Evolutionary conservation across 2,797 vertebrate genomes (phyloP).

Genomic region (Lepus oiostolus): DNA sequence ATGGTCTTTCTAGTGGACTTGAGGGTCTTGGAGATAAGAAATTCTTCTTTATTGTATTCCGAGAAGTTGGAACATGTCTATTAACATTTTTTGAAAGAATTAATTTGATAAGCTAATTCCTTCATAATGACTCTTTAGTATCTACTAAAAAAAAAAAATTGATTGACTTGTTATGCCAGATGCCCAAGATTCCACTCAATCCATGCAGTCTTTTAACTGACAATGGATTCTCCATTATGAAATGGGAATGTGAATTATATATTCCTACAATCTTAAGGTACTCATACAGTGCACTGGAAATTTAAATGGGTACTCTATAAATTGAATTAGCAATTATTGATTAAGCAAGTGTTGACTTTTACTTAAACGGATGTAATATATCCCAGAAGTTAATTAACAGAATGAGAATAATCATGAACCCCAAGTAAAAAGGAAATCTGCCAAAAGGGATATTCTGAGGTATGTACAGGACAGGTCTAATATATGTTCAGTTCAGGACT

Average conservation of each 20-base stretch:
- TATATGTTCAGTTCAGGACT: background rate
- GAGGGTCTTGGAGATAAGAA: background rate
- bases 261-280: constrained; percentile 30
- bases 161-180: constrained; percentile 26
- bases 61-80: constrained; percentile 4
- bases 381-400: constrained; percentile 65
- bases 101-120: constrained; percentile 52
- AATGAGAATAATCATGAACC: constrained; percentile 31
- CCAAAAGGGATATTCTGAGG: background rate
- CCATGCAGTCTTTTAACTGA: constrained; percentile 44
- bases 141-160: background rate
- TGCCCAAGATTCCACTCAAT: constrained; percentile 4
- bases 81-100: constrained; percentile 34
- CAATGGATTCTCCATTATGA: constrained; percentile 47
- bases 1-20: background rate
- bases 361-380: constrained; percentile 64
- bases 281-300: background rate
- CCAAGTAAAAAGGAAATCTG: constrained; percentile 45
- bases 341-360: constrained; percentile 58
- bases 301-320: constrained; percentile 61
- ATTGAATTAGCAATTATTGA: constrained; percentile 68
- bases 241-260: constrained; percentile 23
- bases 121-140: constrained; percentile 41
- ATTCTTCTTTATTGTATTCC: constrained; percentile 39
- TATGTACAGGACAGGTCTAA: constrained; percentile 32